Conservation (phyloP, 2,888 invertebrate species). For the Lordiphosa andalusiaca region DNA sequence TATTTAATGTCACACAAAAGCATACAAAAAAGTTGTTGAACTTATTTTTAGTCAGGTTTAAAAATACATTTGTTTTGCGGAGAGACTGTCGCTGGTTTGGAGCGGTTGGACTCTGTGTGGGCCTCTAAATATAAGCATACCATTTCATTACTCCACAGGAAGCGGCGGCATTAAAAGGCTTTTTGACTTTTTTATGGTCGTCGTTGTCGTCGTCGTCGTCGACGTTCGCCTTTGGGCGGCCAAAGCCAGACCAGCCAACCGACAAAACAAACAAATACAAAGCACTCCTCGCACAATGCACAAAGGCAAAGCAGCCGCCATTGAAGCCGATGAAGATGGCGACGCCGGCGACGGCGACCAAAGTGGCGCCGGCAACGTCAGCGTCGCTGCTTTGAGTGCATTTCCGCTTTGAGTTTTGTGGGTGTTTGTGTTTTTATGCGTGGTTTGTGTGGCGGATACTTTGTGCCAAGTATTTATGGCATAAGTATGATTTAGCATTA, state of each 20-base stretch:
- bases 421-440: conserved; percentile 36
- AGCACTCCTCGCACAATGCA: conserved; percentile 54
- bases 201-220: conserved; percentile 1
- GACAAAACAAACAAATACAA: conserved; percentile 55
- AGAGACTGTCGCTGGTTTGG: conserved; percentile 1
- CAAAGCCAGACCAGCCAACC: conserved; percentile 33
- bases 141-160: conserved; percentile 49
- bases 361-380: conserved; percentile 17
- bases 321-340: conserved; percentile 46
- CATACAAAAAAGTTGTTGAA: not conserved
- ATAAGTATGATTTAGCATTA: conserved; percentile 69
- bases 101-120: too few species aligned
- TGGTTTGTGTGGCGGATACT: conserved; percentile 46
- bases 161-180: conserved; percentile 43
- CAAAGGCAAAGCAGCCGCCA: conserved; percentile 63
- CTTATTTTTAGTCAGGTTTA: conserved; percentile 24
- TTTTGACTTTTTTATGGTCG: conserved; percentile 35
- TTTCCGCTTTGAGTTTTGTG: conserved; percentile 44
- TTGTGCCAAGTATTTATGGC: conserved; percentile 57
- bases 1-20: too few species aligned
- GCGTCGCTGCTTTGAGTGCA: conserved; percentile 54
- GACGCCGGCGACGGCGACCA: conserved; percentile 15
- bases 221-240: conserved; percentile 23
- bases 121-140: conserved; percentile 38
- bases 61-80: conserved; percentile 19